A percentile compares a stretch with the other conserved stretches of the same genome.
These are phyloP conservation scores for Megastigmus dorsalis DNA, from an alignment of 2,888 invertebrate genomes.

Conservation along the genomic window DNA sequence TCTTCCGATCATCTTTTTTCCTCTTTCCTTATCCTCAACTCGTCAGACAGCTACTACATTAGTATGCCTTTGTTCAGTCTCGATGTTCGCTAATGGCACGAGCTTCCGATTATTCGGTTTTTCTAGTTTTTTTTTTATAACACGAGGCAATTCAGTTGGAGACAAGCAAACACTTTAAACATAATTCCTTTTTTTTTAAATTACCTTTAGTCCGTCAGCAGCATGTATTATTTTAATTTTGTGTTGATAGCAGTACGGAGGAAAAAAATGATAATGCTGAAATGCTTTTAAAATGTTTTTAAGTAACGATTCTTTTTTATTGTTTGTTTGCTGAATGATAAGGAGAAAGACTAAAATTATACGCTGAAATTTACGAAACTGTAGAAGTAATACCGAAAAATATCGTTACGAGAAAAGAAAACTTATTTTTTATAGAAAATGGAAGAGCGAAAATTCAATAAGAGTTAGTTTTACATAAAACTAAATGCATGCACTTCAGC, in stretches of 20 bases:
- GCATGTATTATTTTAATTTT: neutral
- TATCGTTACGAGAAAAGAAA: no score
- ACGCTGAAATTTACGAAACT: conserved; percentile 11
- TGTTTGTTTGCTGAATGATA: conserved; percentile 5
- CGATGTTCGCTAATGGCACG: neutral
- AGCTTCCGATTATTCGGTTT: neutral
- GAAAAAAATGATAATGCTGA: neutral
- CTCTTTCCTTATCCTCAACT: neutral
- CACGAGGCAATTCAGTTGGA: no score
- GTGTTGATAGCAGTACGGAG: neutral
- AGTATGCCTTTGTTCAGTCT: neutral
- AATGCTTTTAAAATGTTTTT: no score
- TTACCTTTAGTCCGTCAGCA: no score
- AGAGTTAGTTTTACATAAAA: no score
- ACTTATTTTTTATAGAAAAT: no score
- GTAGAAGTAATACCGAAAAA: no score
- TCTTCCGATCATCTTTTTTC: neutral
- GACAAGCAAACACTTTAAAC: neutral
- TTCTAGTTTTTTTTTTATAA: neutral
- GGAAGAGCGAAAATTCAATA: no score
- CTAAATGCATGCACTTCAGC: no score
- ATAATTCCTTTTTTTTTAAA: neutral
- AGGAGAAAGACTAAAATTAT: neutral
- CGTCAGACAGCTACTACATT: neutral
- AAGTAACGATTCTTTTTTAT: conserved; percentile 9